Base-by-base conservation (phyloP, 1,140 invertebrate species). In the Schmidtea mediterranea region DNA sequence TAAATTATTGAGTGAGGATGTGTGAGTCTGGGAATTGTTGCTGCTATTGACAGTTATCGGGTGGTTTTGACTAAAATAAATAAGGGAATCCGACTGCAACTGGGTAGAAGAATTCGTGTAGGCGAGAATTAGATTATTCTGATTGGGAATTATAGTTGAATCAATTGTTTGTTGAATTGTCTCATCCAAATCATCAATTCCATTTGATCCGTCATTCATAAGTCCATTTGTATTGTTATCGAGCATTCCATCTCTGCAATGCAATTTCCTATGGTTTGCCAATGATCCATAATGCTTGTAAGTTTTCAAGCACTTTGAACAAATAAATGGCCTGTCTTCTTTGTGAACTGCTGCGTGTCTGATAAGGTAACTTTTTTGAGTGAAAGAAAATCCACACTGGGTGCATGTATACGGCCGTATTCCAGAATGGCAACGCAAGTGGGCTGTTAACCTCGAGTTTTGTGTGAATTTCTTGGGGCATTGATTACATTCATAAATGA, bases 311-410 rank as follows among this genome's bases (percentile, higher is more conserved):
- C 63, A 63, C 12, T 58, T 16, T 12, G 43, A 46, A 51, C 62
- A 63, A 6, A 40, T 26, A 49, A 57, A 63, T 8, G 60, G 61
- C 45, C 60, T 60, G 24, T 61, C 62, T 16, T 59, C 61, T 19
- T 51, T 55, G 51, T 65, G 62, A 26, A 60, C 58, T 37, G 58
- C 49, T 43, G 58, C 57, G 53, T 65, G 61, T 9, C 59, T 50
- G 13, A 54, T 37, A n/a, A 65, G 41, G 2, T 58, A 57, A 48
- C 59, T 57, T 46, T 57, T 58, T 43, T 62, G 61, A 10, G 57
- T 59, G 51, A 63, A 65, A 3, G 57, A 57, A 52, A 59, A 58
- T n/a, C 58, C 57, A 52, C 62, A 65, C 2, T 52, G 47, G 21
- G 49, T 52, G 52, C 61, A 63, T 6, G 57, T 52, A 52, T 57